These are phyloP conservation scores for Arvicola amphibius DNA, from an alignment of 2,797 vertebrate species.

Conservation along the genomic window DNA sequence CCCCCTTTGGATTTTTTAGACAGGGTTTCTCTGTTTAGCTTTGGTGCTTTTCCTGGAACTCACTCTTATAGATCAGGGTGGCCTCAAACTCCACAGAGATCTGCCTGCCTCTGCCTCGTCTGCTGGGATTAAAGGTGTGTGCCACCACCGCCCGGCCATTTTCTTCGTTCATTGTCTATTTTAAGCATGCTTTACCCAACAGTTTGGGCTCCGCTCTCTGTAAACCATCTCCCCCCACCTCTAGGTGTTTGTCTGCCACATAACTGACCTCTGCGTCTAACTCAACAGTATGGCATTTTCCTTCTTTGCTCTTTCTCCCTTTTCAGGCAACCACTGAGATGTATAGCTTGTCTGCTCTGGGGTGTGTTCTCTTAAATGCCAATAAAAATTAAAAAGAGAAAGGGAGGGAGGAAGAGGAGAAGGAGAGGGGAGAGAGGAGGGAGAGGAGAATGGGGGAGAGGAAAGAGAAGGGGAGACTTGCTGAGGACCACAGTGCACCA, in stretches of 20 bases:
- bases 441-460: too few species aligned
- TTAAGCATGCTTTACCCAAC: too few species aligned
- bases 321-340: background rate
- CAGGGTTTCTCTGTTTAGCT: too few species aligned
- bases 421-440: background rate
- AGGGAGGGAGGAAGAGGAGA: too few species aligned
- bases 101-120: too few species aligned
- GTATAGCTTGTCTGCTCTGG: background rate
- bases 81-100: too few species aligned
- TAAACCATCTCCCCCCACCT: background rate
- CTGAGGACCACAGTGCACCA: accelerated
- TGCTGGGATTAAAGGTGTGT: too few species aligned
- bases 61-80: too few species aligned
- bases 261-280: background rate
- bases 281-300: background rate
- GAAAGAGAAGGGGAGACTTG: background rate
- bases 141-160: too few species aligned
- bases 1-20: too few species aligned
- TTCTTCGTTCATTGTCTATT: background rate
- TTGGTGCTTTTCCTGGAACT: too few species aligned
- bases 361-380: background rate
- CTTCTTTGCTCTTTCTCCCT: background rate
- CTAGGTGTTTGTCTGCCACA: background rate
- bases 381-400: background rate
- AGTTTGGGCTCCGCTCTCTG: background rate